Base-by-base conservation (phyloP, 2,888 invertebrate species). In the Drosophila kuntzei region DNA sequence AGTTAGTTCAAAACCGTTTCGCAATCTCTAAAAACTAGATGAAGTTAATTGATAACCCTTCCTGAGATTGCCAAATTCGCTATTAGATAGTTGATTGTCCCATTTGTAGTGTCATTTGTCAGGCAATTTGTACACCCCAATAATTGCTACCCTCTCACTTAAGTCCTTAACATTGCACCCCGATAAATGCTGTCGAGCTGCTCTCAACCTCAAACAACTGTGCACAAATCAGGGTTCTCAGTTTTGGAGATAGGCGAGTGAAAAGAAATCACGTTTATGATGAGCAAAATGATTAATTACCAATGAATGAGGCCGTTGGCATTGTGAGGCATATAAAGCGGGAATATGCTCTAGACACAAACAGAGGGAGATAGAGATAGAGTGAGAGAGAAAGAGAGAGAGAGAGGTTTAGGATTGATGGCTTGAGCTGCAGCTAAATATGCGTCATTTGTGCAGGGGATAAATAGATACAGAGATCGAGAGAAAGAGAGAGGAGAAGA, bases 281-380 rank as follows among this genome's bases (percentile, higher is more conserved):
- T 88, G 90, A 90, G 83, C 76, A 87, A 82, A 86, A 90, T 90
- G 90, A 90, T 90, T 90, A 90, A 90, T 90, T 90, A 85, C 87
- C 88, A 88, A 90, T 89, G 85, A 90, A 90, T 90, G 90, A 90
- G 90, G 81, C 83, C 78, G 77, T 80, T 76, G 81, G 73, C 83
- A 81, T 70, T 69, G 72, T 54, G 41, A 64, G 76, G 71, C 78
- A 66, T 65, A 66, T 68, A 68, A 71, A 75, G 55, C 66, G 50
- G 59, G 51, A 43, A 51, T 58, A 62, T 58, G 22, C 61, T 65
- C 59, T 44, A 47, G 32, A 47, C 32, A 16, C 29, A 20, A 47
- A 44, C 5, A 34, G 47, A 34, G 7, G 5, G 14, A 39, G 9
- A 20, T 39, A 46, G 3, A 4, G 44, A 18, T 11, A 16, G 20